Evolutionary conservation across 1,140 invertebrate genomes (phyloP).

Genomic region (Cheumatopsyche charites): DNA sequence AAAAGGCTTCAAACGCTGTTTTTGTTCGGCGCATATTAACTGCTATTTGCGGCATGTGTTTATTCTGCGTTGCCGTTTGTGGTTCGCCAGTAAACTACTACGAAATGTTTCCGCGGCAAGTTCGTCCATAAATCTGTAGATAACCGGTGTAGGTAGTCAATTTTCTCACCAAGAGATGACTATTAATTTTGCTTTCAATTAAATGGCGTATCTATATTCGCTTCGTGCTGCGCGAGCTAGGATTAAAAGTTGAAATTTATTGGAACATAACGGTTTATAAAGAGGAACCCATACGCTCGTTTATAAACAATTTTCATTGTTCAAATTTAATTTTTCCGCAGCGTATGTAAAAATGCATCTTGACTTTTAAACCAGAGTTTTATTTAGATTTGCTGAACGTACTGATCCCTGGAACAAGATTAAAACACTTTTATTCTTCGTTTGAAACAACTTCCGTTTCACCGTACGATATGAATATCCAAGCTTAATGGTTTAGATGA

Average conservation of each 20-base stretch:
- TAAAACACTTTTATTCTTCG: neutral
- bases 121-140: slow-evolving; percentile 14
- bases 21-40: neutral
- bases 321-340: neutral
- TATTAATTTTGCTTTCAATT: slow-evolving; percentile 17
- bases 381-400: neutral
- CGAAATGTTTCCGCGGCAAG: neutral
- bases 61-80: slow-evolving; percentile 1
- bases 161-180: slow-evolving; percentile 15
- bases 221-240: neutral
- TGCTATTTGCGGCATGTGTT: neutral
- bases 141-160: slow-evolving; percentile 2
- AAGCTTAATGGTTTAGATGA: slow-evolving; percentile 22
- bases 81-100: neutral
- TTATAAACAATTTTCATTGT: neutral
- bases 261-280: neutral
- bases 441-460: neutral
- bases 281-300: neutral
- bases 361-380: neutral
- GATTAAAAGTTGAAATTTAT: slow-evolving; percentile 4
- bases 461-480: neutral
- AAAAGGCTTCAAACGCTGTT: neutral
- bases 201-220: neutral
- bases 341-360: neutral
- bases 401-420: neutral